These are phyloP conservation scores for Anguilla japonica DNA, from an alignment of 2,113 vertebrate species.

Conservation along the genomic window DNA sequence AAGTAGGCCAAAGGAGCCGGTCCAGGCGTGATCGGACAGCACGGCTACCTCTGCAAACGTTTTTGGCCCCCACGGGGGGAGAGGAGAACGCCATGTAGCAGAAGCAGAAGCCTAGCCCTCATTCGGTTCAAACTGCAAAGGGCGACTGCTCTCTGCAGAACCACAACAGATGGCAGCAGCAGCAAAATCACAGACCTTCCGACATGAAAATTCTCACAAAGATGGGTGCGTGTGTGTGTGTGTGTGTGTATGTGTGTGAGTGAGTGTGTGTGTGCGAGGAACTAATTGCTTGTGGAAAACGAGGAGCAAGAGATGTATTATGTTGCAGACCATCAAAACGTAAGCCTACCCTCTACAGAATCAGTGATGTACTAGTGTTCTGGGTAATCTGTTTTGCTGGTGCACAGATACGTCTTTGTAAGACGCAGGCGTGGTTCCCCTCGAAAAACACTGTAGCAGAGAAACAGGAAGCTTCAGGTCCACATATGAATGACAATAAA, in stretches of 20 bases:
- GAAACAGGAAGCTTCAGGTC: background rate
- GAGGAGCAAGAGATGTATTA: background rate
- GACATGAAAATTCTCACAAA: background rate
- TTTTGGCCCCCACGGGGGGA: background rate
- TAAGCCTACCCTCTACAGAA: background rate
- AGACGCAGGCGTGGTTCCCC: background rate
- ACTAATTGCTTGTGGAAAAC: background rate
- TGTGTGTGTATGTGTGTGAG: no score
- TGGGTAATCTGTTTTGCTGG: background rate
- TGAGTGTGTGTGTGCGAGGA: background rate
- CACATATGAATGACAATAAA: constrained; percentile 26
- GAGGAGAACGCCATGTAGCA: background rate
- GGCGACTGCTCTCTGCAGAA: background rate
- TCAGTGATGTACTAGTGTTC: background rate
- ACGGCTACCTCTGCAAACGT: background rate
- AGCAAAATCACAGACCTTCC: background rate
- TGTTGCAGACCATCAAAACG: background rate
- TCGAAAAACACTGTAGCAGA: background rate
- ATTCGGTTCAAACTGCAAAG: background rate
- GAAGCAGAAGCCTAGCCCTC: background rate
- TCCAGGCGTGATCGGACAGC: background rate
- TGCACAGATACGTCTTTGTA: background rate
- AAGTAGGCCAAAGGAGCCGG: background rate
- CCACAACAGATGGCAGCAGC: background rate
- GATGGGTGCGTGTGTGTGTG: background rate